Evolutionary conservation across 2,113 vertebrate genomes (phyloP).

Genomic region (Sinocyclocheilus maitianheensis): DNA sequence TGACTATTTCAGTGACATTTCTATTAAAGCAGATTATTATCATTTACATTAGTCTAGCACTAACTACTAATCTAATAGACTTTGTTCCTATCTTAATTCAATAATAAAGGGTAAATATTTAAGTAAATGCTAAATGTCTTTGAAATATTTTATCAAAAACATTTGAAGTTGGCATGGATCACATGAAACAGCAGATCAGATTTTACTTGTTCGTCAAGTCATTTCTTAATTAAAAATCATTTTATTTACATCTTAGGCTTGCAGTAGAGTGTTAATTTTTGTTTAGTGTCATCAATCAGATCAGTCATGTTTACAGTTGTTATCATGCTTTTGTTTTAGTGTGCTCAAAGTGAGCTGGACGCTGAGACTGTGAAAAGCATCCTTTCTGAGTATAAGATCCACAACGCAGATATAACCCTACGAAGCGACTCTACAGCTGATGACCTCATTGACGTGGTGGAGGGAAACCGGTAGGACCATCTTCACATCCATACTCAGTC

Average conservation of each 20-base stretch:
- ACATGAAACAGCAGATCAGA: neutral
- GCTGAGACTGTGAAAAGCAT: constrained; percentile 95
- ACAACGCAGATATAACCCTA: constrained; percentile 95
- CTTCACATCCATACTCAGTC: neutral
- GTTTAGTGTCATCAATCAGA: neutral
- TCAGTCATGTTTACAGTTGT: neutral
- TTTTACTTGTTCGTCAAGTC: neutral
- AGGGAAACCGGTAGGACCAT: constrained; percentile 89
- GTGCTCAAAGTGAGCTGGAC: constrained; percentile 91
- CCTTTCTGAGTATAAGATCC: constrained; percentile 96
- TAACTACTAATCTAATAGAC: neutral
- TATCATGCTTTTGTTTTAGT: constrained; percentile 69
- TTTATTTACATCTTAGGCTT: neutral
- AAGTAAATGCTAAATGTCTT: neutral
- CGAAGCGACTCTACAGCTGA: constrained; percentile 93
- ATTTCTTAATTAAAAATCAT: neutral
- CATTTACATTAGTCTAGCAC: neutral
- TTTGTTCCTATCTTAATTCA: neutral
- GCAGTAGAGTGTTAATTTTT: neutral
- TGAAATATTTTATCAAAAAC: too few species aligned
- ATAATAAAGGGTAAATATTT: neutral
- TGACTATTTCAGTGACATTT: neutral
- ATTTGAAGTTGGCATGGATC: too few species aligned
- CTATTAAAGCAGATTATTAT: neutral
- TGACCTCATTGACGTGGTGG: constrained; percentile 96